Evolutionary conservation across 2,888 invertebrate genomes (phyloP).

Genomic region (Lissocephala sabroskyi): DNA sequence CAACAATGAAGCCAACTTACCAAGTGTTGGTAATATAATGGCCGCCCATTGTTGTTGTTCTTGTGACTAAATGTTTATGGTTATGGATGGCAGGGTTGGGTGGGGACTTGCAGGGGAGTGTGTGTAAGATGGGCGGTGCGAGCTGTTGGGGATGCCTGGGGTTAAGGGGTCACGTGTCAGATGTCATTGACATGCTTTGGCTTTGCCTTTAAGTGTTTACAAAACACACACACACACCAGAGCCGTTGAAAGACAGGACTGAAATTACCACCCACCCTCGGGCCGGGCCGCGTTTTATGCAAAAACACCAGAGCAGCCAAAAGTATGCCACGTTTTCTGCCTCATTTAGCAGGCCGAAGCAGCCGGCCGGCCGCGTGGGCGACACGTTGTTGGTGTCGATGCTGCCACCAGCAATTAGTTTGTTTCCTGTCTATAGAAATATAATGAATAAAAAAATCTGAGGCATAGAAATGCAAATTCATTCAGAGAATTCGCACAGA

Average conservation of each 20-base stretch:
- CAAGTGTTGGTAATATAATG: constrained; percentile 9
- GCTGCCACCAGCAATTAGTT: too few relatives aligned
- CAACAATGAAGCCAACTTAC: constrained; percentile 17
- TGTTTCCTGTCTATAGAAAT: too few relatives aligned
- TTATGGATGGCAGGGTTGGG: constrained; percentile 40
- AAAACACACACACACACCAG: constrained; percentile 15
- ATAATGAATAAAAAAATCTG: too few relatives aligned
- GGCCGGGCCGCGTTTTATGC: constrained; percentile 6
- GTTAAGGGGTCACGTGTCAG: constrained; percentile 61
- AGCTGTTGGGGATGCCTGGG: too few relatives aligned
- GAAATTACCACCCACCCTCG: constrained; percentile 1
- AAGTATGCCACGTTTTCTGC: constrained; percentile 55
- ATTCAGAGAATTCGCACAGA: too few relatives aligned
- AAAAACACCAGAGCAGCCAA: constrained; percentile 30
- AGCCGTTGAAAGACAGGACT: not conserved
- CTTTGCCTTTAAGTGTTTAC: constrained; percentile 50
- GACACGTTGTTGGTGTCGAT: too few relatives aligned
- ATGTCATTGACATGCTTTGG: constrained; percentile 64
- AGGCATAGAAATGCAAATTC: too few relatives aligned
- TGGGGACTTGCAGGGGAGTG: constrained; percentile 11
- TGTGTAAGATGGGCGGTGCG: too few relatives aligned
- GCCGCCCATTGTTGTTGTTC: constrained; percentile 4
- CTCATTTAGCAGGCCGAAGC: too few relatives aligned
- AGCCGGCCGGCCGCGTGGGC: too few relatives aligned
- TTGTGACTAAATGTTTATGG: constrained; percentile 50